phyloP scores from a whole-genome alignment of 1,140 invertebrate species.

The Gryon sp. region DNA sequence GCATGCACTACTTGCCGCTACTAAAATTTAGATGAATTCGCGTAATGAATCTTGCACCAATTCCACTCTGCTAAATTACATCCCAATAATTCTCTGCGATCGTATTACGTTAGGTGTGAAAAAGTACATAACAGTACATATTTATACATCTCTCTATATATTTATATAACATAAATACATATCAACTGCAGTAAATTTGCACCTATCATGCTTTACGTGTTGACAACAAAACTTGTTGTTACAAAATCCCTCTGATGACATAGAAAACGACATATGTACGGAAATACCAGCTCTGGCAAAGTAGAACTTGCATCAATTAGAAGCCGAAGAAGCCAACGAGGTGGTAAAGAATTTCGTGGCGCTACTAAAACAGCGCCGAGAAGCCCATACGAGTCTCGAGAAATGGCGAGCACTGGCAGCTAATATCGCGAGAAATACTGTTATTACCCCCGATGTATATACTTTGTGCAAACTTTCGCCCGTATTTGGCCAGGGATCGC shows the following conservation, averaged over 20 bases:
- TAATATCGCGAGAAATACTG: slow-evolving; percentile 77
- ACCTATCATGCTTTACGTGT: too few relatives aligned
- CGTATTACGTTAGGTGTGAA: background rate
- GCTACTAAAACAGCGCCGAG: slow-evolving; percentile 33
- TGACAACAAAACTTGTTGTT: too few relatives aligned
- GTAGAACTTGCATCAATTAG: slow-evolving; percentile 66
- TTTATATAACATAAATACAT: too few relatives aligned
- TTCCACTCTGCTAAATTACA: slow-evolving; percentile 33
- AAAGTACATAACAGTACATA: too few relatives aligned
- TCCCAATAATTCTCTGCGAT: slow-evolving; percentile 21
- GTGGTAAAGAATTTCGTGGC: slow-evolving; percentile 36
- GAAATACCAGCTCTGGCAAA: slow-evolving; percentile 14
- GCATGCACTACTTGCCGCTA: background rate
- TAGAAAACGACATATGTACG: slow-evolving; percentile 5
- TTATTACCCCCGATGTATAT: slow-evolving; percentile 72
- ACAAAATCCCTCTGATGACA: slow-evolving; percentile 39
- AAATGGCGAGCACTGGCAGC: slow-evolving; percentile 54
- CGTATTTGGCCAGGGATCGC: slow-evolving; percentile 46
- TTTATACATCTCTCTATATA: too few relatives aligned
- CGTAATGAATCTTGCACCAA: slow-evolving; percentile 31
- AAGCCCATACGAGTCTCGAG: slow-evolving; percentile 28
- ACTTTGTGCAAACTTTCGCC: slow-evolving; percentile 71
- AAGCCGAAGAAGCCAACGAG: slow-evolving; percentile 37
- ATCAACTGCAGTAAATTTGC: too few relatives aligned
- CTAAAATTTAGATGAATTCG: slow-evolving; percentile 34